phyloP scores from a whole-genome alignment of 1,140 invertebrate genomes.

The Drosophila serrata region DNA sequence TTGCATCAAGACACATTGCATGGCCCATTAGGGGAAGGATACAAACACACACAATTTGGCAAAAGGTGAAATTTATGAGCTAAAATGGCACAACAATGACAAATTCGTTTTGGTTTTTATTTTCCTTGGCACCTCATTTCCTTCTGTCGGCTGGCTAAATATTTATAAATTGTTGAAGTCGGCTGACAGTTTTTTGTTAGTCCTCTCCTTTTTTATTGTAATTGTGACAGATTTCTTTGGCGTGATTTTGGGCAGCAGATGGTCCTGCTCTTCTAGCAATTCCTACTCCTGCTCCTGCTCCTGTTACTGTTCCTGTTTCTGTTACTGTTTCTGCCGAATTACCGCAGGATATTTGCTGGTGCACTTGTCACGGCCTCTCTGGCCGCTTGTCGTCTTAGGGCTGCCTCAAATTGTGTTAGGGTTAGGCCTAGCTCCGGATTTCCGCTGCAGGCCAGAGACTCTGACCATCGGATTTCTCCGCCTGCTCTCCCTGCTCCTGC shows the following conservation, averaged over 20 bases:
- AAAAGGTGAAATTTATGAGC: constrained; percentile 65
- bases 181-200: constrained; percentile 38
- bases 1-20: constrained; percentile 80
- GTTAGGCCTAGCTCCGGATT: constrained; percentile 72
- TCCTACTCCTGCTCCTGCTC: background rate
- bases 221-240: constrained; percentile 59
- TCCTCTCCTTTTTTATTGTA: constrained; percentile 34
- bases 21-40: constrained; percentile 56
- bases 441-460: constrained; percentile 55
- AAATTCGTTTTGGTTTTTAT: constrained; percentile 80
- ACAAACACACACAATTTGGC: constrained; percentile 15
- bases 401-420: constrained; percentile 81
- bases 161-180: constrained; percentile 78
- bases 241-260: constrained; percentile 61
- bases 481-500: constrained; percentile 10
- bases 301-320: constrained; percentile 1
- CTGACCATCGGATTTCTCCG: constrained; percentile 23
- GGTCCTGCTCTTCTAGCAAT: background rate
- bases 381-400: constrained; percentile 67
- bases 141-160: constrained; percentile 65
- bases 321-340: constrained; percentile 15
- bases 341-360: constrained; percentile 69
- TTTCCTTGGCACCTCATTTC: constrained; percentile 56
- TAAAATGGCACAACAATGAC: constrained; percentile 73
- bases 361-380: constrained; percentile 67